These are phyloP conservation scores for Schizotus pectinicornis DNA, from an alignment of 2,888 invertebrate genomes.

Conservation along the genomic window DNA sequence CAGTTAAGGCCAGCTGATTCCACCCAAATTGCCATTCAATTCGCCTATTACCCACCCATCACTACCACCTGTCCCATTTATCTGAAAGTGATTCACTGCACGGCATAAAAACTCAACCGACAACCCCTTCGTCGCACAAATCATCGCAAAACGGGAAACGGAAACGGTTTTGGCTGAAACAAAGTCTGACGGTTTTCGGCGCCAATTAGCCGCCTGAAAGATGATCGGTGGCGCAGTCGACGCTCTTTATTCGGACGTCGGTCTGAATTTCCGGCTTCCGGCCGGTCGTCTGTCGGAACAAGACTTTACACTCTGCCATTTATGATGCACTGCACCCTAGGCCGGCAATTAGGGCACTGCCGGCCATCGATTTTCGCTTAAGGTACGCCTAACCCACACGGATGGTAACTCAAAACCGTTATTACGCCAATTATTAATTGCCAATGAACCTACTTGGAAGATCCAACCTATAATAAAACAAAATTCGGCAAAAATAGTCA, in stretches of 20 bases:
- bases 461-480: too few species aligned
- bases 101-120: slow-evolving; percentile 1
- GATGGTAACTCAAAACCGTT: too few species aligned
- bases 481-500: too few species aligned
- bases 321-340: slow-evolving; percentile 52
- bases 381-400: too few species aligned
- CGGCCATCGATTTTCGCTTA: slow-evolving; percentile 41
- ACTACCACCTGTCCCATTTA: slow-evolving; percentile 12
- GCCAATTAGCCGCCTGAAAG: slow-evolving; percentile 57
- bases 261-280: slow-evolving; percentile 59
- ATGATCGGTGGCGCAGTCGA: slow-evolving; percentile 47
- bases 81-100: neutral
- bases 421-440: too few species aligned
- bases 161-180: slow-evolving; percentile 33
- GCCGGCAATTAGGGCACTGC: slow-evolving; percentile 39
- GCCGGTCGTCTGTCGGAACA: slow-evolving; percentile 58
- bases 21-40: slow-evolving; percentile 17
- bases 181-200: slow-evolving; percentile 32
- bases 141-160: slow-evolving; percentile 28
- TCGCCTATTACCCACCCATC: neutral
- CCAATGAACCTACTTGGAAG: too few species aligned
- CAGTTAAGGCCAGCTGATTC: slow-evolving; percentile 23
- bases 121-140: slow-evolving; percentile 16
- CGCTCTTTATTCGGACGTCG: slow-evolving; percentile 59
- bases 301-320: slow-evolving; percentile 59